These are phyloP conservation scores for Puntigrus tetrazona DNA, from an alignment of 2,113 vertebrate species.

Conservation along the genomic window DNA sequence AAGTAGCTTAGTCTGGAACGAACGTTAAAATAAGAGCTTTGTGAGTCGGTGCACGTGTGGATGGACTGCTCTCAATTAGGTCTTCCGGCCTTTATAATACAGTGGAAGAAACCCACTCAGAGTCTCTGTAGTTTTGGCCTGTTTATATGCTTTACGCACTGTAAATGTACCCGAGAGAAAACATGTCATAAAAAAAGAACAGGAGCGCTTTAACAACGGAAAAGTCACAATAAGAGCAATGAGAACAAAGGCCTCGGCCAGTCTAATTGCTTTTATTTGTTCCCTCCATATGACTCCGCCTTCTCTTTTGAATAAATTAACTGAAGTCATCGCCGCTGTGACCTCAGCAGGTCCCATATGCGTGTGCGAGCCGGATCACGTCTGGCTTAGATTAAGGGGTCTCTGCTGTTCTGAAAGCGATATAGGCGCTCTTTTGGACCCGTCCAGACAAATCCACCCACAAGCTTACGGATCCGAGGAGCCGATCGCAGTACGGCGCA, in stretches of 20 bases:
- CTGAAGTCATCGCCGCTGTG: conserved; percentile 43
- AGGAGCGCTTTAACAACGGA: conserved; percentile 59
- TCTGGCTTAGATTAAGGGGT: conserved; percentile 57
- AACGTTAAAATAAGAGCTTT: neutral
- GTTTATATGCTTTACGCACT: conserved; percentile 59
- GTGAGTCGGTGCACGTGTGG: neutral
- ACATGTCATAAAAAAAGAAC: conserved; percentile 57
- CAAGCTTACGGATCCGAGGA: neutral
- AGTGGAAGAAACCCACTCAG: conserved; percentile 43
- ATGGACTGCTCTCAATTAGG: conserved; percentile 30
- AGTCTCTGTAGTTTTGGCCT: conserved; percentile 47
- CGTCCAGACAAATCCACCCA: conserved; percentile 54
- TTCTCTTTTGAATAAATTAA: conserved; percentile 48
- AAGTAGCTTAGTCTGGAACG: neutral
- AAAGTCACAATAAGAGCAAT: conserved; percentile 56
- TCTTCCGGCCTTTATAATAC: conserved; percentile 21
- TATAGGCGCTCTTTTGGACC: conserved; percentile 46
- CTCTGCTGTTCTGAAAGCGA: conserved; percentile 49
- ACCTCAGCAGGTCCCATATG: conserved; percentile 46
- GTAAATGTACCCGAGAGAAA: conserved; percentile 57
- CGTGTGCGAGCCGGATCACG: conserved; percentile 29
- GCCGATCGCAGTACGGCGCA: conserved; percentile 22
- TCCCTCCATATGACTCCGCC: conserved; percentile 16
- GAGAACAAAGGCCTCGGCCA: conserved; percentile 53
- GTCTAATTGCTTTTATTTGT: conserved; percentile 39